phyloP scores from a whole-genome alignment of 2,797 vertebrate species.

The Phoxinus dragarum region DNA sequence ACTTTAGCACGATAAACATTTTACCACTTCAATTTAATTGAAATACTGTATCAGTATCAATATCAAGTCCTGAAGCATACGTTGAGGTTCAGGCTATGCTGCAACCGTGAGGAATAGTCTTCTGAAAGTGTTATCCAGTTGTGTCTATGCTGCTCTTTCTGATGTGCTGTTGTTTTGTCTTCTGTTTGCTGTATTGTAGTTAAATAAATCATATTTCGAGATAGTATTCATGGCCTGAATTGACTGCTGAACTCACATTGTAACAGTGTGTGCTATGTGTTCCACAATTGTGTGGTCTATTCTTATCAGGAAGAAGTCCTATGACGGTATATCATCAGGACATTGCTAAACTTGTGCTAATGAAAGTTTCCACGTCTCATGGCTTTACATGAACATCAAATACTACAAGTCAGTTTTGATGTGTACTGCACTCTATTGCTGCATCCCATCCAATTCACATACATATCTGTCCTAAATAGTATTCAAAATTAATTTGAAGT shows the following conservation, averaged over 20 bases:
- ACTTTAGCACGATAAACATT: background rate
- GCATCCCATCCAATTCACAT: background rate
- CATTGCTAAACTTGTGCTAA: background rate
- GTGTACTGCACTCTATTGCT: background rate
- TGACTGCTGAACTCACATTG: background rate
- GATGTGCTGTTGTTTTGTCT: conserved; percentile 42
- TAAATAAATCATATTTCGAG: conserved; percentile 32
- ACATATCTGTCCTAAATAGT: background rate
- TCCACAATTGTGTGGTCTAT: background rate
- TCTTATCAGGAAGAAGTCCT: conserved; percentile 9
- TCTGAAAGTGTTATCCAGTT: background rate
- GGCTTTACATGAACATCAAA: conserved; percentile 3
- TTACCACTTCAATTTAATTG: background rate
- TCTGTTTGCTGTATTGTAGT: conserved; percentile 27
- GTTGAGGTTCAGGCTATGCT: background rate
- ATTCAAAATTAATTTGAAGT: no score
- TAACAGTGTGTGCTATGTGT: conserved; percentile 13
- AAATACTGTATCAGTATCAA: background rate
- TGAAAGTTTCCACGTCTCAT: background rate
- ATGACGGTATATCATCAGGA: background rate
- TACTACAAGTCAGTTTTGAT: background rate
- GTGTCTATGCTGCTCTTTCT: conserved; percentile 25
- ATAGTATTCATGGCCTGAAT: background rate
- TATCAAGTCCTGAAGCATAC: background rate
- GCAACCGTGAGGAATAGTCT: background rate